Evolutionary conservation across 2,113 vertebrate genomes (phyloP).

Genomic region (Pycnonotus jocosus): DNA sequence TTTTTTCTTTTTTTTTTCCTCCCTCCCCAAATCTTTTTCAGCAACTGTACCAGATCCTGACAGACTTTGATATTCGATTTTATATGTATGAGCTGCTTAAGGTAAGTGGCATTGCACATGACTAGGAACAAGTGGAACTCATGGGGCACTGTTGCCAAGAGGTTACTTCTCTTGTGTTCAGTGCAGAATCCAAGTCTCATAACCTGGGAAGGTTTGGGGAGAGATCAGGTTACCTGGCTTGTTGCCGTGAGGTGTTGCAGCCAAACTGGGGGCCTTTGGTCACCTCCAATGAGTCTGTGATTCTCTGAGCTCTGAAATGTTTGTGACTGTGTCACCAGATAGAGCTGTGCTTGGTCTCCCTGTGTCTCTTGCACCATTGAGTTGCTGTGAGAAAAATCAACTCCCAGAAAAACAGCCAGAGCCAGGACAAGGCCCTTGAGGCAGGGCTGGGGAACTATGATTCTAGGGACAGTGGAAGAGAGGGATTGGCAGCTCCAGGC

Average conservation of each 20-base stretch:
- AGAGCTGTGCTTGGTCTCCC: neutral
- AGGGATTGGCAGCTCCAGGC: neutral
- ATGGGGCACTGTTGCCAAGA: neutral
- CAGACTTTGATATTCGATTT: slow-evolving; percentile 97
- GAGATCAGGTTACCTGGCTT: neutral
- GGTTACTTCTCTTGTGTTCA: neutral
- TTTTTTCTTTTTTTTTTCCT: neutral
- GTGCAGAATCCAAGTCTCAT: neutral
- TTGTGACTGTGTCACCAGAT: neutral
- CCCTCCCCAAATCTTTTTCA: slow-evolving; percentile 67
- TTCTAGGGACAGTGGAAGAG: neutral
- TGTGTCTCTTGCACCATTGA: neutral
- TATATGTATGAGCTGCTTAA: slow-evolving; percentile 99
- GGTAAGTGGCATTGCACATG: slow-evolving; percentile 74
- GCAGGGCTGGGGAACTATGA: neutral
- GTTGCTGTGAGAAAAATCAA: neutral
- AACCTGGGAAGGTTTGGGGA: neutral
- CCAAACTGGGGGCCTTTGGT: neutral
- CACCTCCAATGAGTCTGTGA: neutral
- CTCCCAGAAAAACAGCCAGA: neutral
- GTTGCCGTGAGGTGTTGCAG: neutral
- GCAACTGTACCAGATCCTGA: slow-evolving; percentile 99
- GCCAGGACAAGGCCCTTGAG: neutral
- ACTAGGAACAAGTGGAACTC: neutral
- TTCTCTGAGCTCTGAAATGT: neutral